Conservation (phyloP, 37 sponge, comb jelly and placozoan species). For the Amphimedon queenslandica region DNA sequence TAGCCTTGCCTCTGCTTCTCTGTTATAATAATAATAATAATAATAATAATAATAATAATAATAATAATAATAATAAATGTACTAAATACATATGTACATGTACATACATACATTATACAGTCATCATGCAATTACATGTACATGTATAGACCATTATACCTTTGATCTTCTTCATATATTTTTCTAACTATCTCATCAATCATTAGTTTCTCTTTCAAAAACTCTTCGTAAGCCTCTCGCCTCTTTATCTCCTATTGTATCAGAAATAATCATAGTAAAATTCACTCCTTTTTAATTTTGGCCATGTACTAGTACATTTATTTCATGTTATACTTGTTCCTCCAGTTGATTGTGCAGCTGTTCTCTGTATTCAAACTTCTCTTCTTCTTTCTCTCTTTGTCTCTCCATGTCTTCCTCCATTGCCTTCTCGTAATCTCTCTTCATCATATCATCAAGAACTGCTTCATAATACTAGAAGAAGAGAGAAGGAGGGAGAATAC, state of each 20-base stretch:
- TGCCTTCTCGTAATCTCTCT: conserved; percentile 63
- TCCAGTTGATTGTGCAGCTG: conserved; percentile 89
- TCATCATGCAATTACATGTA: background rate
- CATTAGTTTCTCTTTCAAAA: conserved; percentile 98
- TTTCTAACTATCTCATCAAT: conserved; percentile 99
- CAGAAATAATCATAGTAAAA: conserved; percentile 6
- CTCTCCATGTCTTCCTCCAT: conserved; percentile 38
- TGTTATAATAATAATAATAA: conserved; percentile 1
- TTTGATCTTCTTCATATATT: conserved; percentile 96
- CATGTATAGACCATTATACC: background rate
- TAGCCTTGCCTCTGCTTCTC: conserved; percentile 66
- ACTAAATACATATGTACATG: background rate
- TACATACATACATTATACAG: too few species aligned
- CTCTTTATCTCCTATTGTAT: conserved; percentile 59
- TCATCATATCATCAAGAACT: conserved; percentile 59
- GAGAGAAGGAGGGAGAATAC: background rate
- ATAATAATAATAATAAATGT: background rate
- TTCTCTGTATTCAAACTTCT: conserved; percentile 76
- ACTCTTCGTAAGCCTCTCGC: conserved; percentile 91
- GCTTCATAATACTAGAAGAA: conserved; percentile 47
- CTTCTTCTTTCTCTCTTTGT: conserved; percentile 56
- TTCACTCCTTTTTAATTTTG: background rate
- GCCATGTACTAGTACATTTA: background rate
- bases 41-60: background rate
- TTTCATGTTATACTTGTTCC: conserved; percentile 41